These are phyloP conservation scores for Allobates femoralis DNA, from an alignment of 2,797 vertebrate genomes.

Conservation along the genomic window DNA sequence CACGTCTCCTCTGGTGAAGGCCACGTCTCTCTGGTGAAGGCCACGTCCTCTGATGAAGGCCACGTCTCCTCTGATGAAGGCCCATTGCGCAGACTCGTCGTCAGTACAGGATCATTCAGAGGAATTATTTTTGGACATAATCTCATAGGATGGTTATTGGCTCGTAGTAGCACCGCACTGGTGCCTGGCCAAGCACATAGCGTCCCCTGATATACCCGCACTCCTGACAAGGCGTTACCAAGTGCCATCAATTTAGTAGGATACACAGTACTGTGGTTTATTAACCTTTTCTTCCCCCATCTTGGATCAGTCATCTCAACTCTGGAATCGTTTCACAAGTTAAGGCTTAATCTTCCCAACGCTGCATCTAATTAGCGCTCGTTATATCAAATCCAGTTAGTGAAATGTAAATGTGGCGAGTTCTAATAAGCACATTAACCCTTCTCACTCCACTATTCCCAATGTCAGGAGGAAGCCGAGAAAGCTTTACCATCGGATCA, in stretches of 20 bases:
- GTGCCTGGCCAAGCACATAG: constrained; percentile 36
- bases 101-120: background rate
- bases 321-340: constrained; percentile 10
- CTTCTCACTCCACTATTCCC: background rate
- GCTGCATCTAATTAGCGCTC: background rate
- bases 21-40: too few species aligned
- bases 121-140: constrained; percentile 60
- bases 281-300: constrained; percentile 7
- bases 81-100: too few species aligned
- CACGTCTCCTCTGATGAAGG: background rate
- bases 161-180: constrained; percentile 49
- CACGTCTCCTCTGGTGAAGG: too few species aligned
- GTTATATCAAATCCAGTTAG: background rate
- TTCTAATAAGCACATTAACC: background rate
- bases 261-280: background rate
- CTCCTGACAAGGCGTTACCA: background rate
- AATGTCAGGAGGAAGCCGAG: background rate
- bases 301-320: background rate
- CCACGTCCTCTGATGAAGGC: too few species aligned
- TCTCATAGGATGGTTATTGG: constrained; percentile 39
- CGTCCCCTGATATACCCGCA: constrained; percentile 7
- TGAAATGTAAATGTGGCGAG: background rate
- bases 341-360: background rate
- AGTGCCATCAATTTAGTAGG: background rate
- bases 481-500: background rate